Percentiles rank a stretch among this genome's conserved stretches.
phyloP scores from a whole-genome alignment of 2,797 vertebrate species.

The Tinamus major region DNA sequence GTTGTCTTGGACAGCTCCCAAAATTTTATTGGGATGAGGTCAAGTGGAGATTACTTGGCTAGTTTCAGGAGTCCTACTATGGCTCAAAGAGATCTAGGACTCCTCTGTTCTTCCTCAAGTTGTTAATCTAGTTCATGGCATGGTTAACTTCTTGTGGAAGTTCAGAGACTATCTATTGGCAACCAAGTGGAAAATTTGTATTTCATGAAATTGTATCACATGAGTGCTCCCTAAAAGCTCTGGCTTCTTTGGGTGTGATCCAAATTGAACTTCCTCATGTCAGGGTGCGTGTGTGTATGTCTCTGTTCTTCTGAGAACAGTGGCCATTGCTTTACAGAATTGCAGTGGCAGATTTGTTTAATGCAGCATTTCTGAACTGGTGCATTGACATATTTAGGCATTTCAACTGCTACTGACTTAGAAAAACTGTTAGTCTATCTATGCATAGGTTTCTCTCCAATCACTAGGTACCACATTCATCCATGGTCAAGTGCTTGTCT shows the following conservation, averaged over 20 bases:
- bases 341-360: not conserved
- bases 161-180: not conserved
- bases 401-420: not conserved
- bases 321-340: not conserved
- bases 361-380: not conserved
- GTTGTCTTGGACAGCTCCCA: not conserved
- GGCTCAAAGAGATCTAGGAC: not conserved
- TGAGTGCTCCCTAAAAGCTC: not conserved
- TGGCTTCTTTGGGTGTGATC: not conserved
- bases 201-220: not conserved
- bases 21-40: not conserved
- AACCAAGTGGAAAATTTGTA: not conserved
- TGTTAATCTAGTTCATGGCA: not conserved
- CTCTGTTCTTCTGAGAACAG: not conserved
- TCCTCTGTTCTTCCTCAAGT: not conserved
- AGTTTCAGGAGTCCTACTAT: not conserved
- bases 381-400: not conserved
- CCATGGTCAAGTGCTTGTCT: not conserved
- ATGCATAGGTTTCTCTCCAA: not conserved
- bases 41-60: not conserved
- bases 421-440: not conserved
- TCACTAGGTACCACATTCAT: not conserved
- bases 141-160: not conserved
- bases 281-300: not conserved
- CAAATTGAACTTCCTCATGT: not conserved